Conservation (phyloP, 2,888 invertebrate species). For the Scaptodrosophila latifasciaeformis region DNA sequence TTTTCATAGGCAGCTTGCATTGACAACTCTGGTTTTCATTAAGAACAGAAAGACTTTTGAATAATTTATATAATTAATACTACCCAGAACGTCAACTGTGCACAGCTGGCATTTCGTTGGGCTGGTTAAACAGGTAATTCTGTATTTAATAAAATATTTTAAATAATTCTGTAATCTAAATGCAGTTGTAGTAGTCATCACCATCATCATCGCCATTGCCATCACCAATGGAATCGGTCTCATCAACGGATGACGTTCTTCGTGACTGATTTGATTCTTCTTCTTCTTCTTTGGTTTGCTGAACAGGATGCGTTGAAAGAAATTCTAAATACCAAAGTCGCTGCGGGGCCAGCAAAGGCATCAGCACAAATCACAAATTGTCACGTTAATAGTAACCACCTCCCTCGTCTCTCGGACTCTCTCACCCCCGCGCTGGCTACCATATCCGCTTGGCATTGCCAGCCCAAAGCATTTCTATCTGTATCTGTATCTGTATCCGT, state of each 20-base stretch:
- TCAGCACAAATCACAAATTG: conserved; percentile 68
- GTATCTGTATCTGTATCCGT: conserved; percentile 46
- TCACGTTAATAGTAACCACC: conserved; percentile 60
- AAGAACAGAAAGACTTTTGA: conserved; percentile 44
- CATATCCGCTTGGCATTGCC: no score
- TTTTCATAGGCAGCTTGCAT: no score
- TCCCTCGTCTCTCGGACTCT: neutral
- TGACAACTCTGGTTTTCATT: conserved; percentile 30
- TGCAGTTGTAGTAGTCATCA: conserved; percentile 63
- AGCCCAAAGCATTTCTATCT: conserved; percentile 13
- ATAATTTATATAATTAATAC: conserved; percentile 64
- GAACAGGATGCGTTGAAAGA: conserved; percentile 56
- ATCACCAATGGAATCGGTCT: conserved; percentile 27
- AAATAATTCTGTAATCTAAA: conserved; percentile 74
- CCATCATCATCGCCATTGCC: conserved; percentile 9
- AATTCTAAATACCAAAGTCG: conserved; percentile 64
- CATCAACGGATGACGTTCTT: neutral
- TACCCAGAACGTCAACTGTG: conserved; percentile 44
- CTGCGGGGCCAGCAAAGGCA: conserved; percentile 19
- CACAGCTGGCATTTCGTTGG: conserved; percentile 35
- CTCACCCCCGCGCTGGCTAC: neutral
- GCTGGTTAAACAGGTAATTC: conserved; percentile 28
- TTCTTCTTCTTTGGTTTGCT: conserved; percentile 15
- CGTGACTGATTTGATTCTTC: conserved; percentile 24
- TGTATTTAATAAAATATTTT: conserved; percentile 73